phyloP scores from a whole-genome alignment of 1,140 invertebrate species.

The Bombus fervidus region DNA sequence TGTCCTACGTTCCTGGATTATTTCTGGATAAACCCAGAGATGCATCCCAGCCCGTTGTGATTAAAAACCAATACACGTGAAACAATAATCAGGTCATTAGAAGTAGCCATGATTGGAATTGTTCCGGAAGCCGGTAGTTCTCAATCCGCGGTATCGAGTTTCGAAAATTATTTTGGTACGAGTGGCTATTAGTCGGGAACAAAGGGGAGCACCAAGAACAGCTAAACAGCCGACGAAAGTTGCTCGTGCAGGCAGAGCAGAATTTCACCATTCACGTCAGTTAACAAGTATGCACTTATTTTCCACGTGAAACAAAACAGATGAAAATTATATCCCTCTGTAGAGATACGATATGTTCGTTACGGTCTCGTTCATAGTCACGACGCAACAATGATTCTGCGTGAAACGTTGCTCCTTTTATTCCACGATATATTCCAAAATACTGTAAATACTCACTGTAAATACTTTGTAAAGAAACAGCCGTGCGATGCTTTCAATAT shows the following conservation, averaged over 20 bases:
- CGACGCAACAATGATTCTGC: not conserved
- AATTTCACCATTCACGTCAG: not conserved
- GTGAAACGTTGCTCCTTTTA: not conserved
- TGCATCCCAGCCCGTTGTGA: not conserved
- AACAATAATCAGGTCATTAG: conserved; percentile 9
- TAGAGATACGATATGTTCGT: not conserved
- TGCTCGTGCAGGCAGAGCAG: not conserved
- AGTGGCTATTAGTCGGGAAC: not conserved
- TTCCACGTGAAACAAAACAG: not conserved
- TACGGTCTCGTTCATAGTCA: too few relatives aligned
- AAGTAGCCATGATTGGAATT: not conserved
- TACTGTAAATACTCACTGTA: not conserved
- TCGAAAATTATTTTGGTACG: not conserved
- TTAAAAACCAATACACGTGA: conserved; percentile 19
- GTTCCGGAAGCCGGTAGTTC: not conserved
- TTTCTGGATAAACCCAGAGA: not conserved
- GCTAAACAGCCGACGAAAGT: not conserved
- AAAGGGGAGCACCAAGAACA: not conserved
- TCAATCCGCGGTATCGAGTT: not conserved
- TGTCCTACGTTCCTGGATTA: not conserved
- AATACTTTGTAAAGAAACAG: not conserved
- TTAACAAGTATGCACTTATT: not conserved
- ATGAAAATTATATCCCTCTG: not conserved
- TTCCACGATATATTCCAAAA: not conserved
- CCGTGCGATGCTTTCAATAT: not conserved